Evolutionary conservation across 2,797 vertebrate genomes (phyloP).

Genomic region (Sebastiscus tertius): DNA sequence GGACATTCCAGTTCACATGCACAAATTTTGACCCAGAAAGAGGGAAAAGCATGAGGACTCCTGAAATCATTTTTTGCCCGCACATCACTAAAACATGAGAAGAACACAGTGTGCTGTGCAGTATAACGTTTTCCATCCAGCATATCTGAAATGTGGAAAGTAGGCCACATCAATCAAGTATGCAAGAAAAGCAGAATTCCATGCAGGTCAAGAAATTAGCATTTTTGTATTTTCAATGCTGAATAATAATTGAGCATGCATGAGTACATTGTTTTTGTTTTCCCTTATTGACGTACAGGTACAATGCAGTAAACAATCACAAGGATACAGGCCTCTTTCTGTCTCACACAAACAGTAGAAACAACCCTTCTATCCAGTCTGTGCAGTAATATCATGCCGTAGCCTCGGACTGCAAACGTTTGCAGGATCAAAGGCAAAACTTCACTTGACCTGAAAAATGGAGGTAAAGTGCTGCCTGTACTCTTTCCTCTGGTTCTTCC

Average conservation of each 20-base stretch:
- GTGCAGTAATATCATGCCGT: conserved; percentile 1
- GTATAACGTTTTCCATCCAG: neutral
- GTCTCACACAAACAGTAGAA: neutral
- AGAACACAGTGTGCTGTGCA: neutral
- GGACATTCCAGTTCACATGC: neutral
- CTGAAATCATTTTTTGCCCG: neutral
- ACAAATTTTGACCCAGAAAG: neutral
- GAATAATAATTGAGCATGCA: neutral
- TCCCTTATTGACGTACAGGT: neutral
- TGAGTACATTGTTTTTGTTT: neutral
- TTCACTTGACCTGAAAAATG: conserved; percentile 28
- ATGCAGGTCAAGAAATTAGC: neutral
- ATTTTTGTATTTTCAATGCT: neutral
- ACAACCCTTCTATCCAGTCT: neutral
- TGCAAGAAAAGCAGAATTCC: neutral
- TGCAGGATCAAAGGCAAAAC: conserved; percentile 25
- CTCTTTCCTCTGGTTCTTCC: neutral
- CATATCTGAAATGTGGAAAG: neutral
- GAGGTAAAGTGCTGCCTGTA: conserved; percentile 13
- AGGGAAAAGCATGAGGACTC: neutral
- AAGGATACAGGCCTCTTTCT: neutral
- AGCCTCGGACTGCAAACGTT: conserved; percentile 8
- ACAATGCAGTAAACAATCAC: neutral
- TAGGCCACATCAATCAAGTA: conserved; percentile 8
- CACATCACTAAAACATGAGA: neutral